Percentiles rank a stretch among this genome's conserved stretches.
Conservation (phyloP, 2,888 invertebrate genomes). For the Anticlea derivata region DNA sequence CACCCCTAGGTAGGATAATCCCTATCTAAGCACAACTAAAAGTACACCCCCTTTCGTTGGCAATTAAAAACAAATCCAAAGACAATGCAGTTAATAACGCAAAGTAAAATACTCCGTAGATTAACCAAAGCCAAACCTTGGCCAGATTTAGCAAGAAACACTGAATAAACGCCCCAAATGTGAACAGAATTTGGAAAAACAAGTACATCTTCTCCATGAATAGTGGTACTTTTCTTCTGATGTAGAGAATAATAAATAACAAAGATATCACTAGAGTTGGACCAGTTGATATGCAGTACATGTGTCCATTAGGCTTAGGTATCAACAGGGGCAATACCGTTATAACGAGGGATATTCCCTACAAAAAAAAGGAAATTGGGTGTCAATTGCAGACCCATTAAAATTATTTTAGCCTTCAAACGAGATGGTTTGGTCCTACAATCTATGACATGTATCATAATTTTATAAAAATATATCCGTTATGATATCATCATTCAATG, state of each 20-base stretch:
- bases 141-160: conserved; percentile 72
- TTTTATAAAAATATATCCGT: too few relatives aligned
- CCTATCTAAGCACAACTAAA: conserved; percentile 72
- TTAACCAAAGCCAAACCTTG: conserved; percentile 71
- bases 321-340: conserved; percentile 60
- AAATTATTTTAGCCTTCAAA: conserved; percentile 15
- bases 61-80: conserved; percentile 73
- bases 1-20: too few relatives aligned
- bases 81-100: conserved; percentile 63
- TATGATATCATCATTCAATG: too few relatives aligned
- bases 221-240: conserved; percentile 70
- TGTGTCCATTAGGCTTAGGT: conserved; percentile 69
- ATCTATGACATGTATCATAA: too few relatives aligned
- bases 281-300: conserved; percentile 78
- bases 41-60: conserved; percentile 77
- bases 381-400: conserved; percentile 12
- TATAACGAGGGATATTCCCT: conserved; percentile 65
- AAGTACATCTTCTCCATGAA: conserved; percentile 81
- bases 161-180: conserved; percentile 76
- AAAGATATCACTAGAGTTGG: conserved; percentile 73
- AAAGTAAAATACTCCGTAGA: conserved; percentile 72
- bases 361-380: conserved; percentile 51
- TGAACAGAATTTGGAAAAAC: conserved; percentile 77
- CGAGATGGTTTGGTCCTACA: conserved; percentile 8
- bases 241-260: conserved; percentile 68